Evolutionary conservation across 2,113 vertebrate species (phyloP), one percentile per base, ranked within the genome.

Genomic region (Melanerpes formicivorus): DNA sequence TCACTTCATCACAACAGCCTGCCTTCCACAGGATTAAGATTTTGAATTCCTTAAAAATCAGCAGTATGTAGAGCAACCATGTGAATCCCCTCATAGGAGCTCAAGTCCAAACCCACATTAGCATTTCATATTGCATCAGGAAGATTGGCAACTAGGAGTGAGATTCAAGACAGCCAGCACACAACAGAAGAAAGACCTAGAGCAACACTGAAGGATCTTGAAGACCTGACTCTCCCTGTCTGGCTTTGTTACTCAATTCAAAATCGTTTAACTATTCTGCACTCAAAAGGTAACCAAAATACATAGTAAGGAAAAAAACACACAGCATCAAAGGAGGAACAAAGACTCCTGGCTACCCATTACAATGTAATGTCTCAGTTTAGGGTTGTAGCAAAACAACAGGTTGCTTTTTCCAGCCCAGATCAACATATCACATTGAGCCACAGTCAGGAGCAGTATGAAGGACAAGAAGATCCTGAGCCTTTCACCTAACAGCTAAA

Each of bases 21-120:
- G 30, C 25, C 21, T 82, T 88, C 54, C 66, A 91, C n/a, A 90
- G 17, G 46, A 64, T 54, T 73, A 69, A 80, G 37, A 58, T 42
- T 87, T 12, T 55, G 55, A 90, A 56, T 16, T 11, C 59, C 50
- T 83, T 85, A 85, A 78, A 85, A 75, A 74, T 52, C 42, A 91
- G 59, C 56, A 79, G n/a, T 40, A 70, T 9, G 14, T 22, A 80
- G 23, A 89, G 25, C 18, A 77, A 59, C 7, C 37, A 50, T 0
- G 0, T 18, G 18, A 84, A 81, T 70, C 18, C 40, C 34, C 56
- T 65, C 27, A 32, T 0, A 76, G 37, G 34, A 48, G 15, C 42
- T 88, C 69, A 74, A 30, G 64, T 85, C 22, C 82, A 95, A 95
- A 83, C 8, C 21, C 60, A 71, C 15, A 7, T 48, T 13, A 77